Base-by-base conservation (phyloP, 2,113 vertebrate species). In the Embiotoca jacksoni region DNA sequence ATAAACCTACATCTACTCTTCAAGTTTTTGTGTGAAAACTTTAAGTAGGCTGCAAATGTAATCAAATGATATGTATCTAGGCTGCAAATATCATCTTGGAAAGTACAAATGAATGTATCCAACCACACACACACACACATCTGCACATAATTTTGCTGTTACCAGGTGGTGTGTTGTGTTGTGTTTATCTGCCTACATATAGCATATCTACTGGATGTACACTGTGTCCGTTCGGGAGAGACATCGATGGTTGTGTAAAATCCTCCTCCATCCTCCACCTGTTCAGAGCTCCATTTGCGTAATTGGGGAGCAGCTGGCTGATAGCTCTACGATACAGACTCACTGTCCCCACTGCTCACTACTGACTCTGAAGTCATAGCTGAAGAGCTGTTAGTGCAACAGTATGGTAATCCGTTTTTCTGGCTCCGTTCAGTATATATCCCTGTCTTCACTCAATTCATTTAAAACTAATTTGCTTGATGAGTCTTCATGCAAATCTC, bases 31-130 rank as follows among this genome's bases (percentile, higher is more conserved):
- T 59, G 70, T 77, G 44, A 71, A 67, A 64, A 76, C 65, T 64
- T 60, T 6, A 65, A 70, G 75, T 69, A 81, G 62, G 84, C 68
- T 68, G 74, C 75, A 84, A 83, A 83, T 90, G 41, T 70, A 75
- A 81, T 86, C 71, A 86, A 88, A 90, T 92, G 76, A 88, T 83
- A 85, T 87, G 87, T 59, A 89, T 88, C 78, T 87, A 69, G 88
- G 79, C 77, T 84, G 74, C 78, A 83, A 82, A 76, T 64, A 59
- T 47, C 23, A 54, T 16, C 61, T 82, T 56, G 60, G 16, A 79
- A 72, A 75, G 44, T 41, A 77, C 47, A 80, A 82, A 78, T 57
- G 7, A 69, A 63, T 44, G 14, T 57, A 53, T 23, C 30, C 39
- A 39, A 33, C 53, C 13, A 60, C 33, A 65, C 61, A 63, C 13